A percentile compares a stretch with the other conserved stretches of the same genome.
Conservation (phyloP, 2,888 invertebrate genomes). For the Imbricaverruca yamaguchii region DNA sequence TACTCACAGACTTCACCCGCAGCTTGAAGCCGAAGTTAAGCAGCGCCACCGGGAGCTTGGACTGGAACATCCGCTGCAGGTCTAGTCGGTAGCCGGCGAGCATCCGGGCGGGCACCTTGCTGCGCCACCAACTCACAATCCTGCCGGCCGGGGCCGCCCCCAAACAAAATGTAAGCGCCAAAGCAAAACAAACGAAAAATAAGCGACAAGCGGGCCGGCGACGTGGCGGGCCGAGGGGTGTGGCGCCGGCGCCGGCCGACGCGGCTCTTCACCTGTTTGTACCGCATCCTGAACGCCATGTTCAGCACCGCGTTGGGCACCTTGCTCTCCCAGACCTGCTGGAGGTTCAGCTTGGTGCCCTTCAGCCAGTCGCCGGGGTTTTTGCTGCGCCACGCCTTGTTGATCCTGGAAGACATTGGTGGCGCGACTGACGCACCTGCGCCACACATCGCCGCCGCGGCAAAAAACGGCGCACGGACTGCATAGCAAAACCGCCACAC, state of each 20-base stretch:
- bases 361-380: constrained; percentile 34
- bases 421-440: too few species aligned
- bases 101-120: constrained; percentile 42
- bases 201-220: neutral
- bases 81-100: constrained; percentile 86
- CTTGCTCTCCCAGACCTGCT: constrained; percentile 77
- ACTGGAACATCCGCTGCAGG: constrained; percentile 76
- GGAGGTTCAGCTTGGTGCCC: constrained; percentile 84
- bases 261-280: constrained; percentile 32
- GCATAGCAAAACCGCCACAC: too few species aligned
- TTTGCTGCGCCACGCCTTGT: constrained; percentile 33
- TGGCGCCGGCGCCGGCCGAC: neutral
- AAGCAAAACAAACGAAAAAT: neutral
- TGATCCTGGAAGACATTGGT: constrained; percentile 28
- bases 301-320: constrained; percentile 80
- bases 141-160: neutral
- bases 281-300: constrained; percentile 68
- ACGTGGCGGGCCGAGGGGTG: neutral
- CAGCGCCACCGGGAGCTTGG: constrained; percentile 75
- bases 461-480: too few species aligned
- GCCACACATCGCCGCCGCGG: too few species aligned
- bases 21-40: constrained; percentile 82
- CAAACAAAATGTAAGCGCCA: neutral
- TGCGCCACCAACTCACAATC: neutral
- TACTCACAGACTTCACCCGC: constrained; percentile 31